A percentile compares a stretch with the other conserved stretches of the same genome.
phyloP scores from a whole-genome alignment of 1,140 invertebrate species.

The Drosophila guanche region DNA sequence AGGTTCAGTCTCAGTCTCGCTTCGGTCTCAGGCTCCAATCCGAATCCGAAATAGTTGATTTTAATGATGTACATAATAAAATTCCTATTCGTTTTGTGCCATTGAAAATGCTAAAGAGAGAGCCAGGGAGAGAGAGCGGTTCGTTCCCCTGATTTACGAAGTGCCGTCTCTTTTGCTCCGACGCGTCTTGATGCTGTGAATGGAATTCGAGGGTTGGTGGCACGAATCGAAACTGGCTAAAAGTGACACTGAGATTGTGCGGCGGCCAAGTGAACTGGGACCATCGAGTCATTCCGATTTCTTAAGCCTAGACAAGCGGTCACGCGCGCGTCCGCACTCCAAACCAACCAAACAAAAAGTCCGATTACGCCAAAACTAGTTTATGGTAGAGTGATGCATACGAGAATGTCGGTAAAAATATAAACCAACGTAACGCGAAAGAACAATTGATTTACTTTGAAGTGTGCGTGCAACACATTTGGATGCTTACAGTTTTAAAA shows the following conservation, averaged over 20 bases:
- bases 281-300: conserved; percentile 77
- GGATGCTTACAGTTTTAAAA: too few relatives aligned
- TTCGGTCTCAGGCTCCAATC: conserved; percentile 75
- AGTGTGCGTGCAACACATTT: too few relatives aligned
- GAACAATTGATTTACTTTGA: too few relatives aligned
- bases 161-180: conserved; percentile 26
- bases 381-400: too few relatives aligned
- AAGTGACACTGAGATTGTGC: conserved; percentile 57
- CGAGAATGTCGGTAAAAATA: too few relatives aligned
- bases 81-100: conserved; percentile 83
- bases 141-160: conserved; percentile 52
- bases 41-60: conserved; percentile 83
- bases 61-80: conserved; percentile 84
- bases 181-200: conserved; percentile 37
- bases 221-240: conserved; percentile 31
- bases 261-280: conserved; percentile 38
- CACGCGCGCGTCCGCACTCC: conserved; percentile 64
- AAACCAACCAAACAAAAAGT: conserved; percentile 20
- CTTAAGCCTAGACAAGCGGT: conserved; percentile 82
- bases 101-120: conserved; percentile 62
- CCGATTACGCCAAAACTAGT: conserved; percentile 14
- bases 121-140: conserved; percentile 15
- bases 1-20: conserved; percentile 37
- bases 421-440: too few relatives aligned
- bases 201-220: conserved; percentile 53